A percentile compares a stretch with the other conserved stretches of the same genome.
These are phyloP conservation scores for Drosophila infuscata DNA, from an alignment of 2,888 invertebrate genomes.

Conservation along the genomic window DNA sequence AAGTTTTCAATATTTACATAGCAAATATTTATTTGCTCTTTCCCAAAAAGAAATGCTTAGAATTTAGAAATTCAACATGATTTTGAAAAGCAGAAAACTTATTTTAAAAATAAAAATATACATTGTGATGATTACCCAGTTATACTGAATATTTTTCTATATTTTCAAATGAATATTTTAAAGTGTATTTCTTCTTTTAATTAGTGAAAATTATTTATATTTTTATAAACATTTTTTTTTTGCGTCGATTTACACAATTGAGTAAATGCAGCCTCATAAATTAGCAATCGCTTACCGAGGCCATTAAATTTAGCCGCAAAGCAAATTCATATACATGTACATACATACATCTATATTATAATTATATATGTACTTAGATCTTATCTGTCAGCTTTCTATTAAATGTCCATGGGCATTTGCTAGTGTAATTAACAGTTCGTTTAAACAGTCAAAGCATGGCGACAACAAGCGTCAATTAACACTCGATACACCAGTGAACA, in stretches of 20 bases:
- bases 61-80: background rate
- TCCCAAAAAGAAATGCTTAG: background rate
- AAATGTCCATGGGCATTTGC: slow-evolving; percentile 58
- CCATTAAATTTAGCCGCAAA: slow-evolving; percentile 36
- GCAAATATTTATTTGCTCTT: background rate
- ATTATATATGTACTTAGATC: background rate
- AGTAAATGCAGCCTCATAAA: slow-evolving; percentile 30
- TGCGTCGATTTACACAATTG: background rate
- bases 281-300: slow-evolving; percentile 35
- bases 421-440: slow-evolving; percentile 68
- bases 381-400: slow-evolving; percentile 45
- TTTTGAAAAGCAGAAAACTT: background rate
- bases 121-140: background rate
- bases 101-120: background rate
- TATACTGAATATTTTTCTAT: background rate
- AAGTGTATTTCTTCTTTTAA: background rate
- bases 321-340: slow-evolving; percentile 9
- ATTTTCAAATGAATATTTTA: background rate
- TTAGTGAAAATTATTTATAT: background rate
- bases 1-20: background rate
- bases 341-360: background rate
- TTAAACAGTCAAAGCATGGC: slow-evolving; percentile 62
- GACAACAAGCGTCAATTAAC: slow-evolving; percentile 71
- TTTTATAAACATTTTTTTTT: background rate
- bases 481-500: slow-evolving; percentile 41